phyloP scores from a whole-genome alignment of 2,113 vertebrate species.

The Amphiprion ocellaris region DNA sequence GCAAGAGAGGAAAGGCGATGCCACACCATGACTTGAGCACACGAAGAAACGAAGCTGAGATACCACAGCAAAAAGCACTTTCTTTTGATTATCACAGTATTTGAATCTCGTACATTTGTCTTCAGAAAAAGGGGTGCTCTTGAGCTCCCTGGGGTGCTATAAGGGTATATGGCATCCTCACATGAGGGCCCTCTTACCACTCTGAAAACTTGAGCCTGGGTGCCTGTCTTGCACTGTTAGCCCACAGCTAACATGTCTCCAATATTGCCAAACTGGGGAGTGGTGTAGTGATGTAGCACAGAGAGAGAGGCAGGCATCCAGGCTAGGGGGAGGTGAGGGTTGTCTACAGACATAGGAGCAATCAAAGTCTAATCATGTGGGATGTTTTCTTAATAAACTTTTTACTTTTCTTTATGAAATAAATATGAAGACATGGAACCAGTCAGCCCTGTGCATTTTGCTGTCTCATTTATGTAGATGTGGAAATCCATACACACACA shows the following conservation, averaged over 20 bases:
- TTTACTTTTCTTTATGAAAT: constrained; percentile 85
- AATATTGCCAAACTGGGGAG: constrained; percentile 78
- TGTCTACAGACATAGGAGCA: constrained; percentile 37
- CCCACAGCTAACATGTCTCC: constrained; percentile 61
- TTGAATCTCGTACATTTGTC: constrained; percentile 71
- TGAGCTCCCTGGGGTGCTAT: constrained; percentile 67
- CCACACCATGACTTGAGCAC: constrained; percentile 82
- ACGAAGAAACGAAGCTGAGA: constrained; percentile 69
- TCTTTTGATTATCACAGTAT: constrained; percentile 81
- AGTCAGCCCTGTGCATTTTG: constrained; percentile 32
- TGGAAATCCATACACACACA: not conserved
- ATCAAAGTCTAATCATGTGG: constrained; percentile 69
- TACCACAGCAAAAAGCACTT: constrained; percentile 82
- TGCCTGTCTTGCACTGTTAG: constrained; percentile 72
- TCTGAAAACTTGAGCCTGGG: constrained; percentile 56
- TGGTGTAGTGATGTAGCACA: constrained; percentile 63
- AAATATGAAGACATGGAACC: constrained; percentile 79
- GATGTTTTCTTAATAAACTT: constrained; percentile 80
- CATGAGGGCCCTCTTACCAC: constrained; percentile 57
- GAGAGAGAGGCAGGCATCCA: constrained; percentile 69
- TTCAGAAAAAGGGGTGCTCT: constrained; percentile 70
- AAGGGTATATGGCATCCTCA: constrained; percentile 59
- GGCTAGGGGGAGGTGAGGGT: constrained; percentile 35
- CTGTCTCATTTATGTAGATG: constrained; percentile 30
- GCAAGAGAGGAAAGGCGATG: constrained; percentile 87